phyloP scores from a whole-genome alignment of 1,140 invertebrate species.

The Lasaia peninsularis region DNA sequence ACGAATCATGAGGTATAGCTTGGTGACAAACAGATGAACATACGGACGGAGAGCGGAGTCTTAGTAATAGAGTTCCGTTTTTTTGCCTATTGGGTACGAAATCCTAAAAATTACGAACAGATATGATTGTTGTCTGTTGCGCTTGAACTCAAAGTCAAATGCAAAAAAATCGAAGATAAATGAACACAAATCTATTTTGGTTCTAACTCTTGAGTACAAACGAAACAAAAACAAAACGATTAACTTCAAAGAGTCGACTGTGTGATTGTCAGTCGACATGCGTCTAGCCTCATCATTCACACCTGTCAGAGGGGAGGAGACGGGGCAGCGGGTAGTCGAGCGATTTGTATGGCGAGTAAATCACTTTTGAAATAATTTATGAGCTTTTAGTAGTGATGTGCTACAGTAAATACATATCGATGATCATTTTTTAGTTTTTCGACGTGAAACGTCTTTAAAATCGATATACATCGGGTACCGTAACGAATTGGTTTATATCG shows the following conservation, averaged over 20 bases:
- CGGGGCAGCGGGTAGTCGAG: constrained; percentile 45
- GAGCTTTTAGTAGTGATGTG: constrained; percentile 39
- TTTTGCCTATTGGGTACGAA: too few relatives aligned
- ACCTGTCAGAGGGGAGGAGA: constrained; percentile 46
- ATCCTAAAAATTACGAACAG: too few relatives aligned
- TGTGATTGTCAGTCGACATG: constrained; percentile 50
- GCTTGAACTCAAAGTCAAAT: not conserved
- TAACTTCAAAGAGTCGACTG: constrained; percentile 50
- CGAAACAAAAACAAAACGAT: constrained; percentile 49
- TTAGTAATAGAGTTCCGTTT: too few relatives aligned
- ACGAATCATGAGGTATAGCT: too few relatives aligned
- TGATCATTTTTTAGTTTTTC: constrained; percentile 13
- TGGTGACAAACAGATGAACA: too few relatives aligned
- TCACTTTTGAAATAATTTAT: constrained; percentile 69
- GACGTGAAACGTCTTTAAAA: too few relatives aligned
- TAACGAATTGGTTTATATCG: too few relatives aligned
- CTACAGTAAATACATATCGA: constrained; percentile 24
- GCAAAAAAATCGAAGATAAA: not conserved
- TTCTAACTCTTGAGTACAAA: constrained; percentile 26
- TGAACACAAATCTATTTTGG: constrained; percentile 20
- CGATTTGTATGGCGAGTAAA: constrained; percentile 61
- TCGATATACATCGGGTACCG: too few relatives aligned
- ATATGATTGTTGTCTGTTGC: not conserved
- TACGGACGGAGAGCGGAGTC: too few relatives aligned
- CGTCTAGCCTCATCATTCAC: constrained; percentile 56